These are phyloP conservation scores for Hemiprocne comata DNA, from an alignment of 2,113 vertebrate genomes.

Conservation along the genomic window DNA sequence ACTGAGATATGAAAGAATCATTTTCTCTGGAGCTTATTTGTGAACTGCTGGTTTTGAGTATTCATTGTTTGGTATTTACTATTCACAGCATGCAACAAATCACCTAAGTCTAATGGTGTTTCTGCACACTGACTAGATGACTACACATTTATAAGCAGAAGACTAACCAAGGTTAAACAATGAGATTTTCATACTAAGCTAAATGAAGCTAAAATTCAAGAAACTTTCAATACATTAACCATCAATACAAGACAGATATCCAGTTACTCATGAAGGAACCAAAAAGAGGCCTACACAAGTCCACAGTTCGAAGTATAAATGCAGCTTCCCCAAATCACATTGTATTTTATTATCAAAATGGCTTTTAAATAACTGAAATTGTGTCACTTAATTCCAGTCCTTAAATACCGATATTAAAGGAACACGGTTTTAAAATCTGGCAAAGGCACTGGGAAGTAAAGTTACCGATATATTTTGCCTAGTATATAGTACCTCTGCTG, in stretches of 20 bases:
- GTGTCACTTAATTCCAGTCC: not conserved
- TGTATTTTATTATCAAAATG: not conserved
- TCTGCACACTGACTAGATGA: not conserved
- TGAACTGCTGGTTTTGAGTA: not conserved
- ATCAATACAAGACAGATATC: not conserved
- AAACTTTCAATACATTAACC: not conserved
- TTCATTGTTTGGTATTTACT: not conserved
- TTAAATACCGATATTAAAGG: not conserved
- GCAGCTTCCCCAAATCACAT: not conserved
- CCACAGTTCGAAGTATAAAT: not conserved
- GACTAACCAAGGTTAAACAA: not conserved
- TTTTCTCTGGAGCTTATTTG: not conserved
- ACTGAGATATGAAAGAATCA: not conserved
- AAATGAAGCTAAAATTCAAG: not conserved
- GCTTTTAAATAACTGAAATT: not conserved
- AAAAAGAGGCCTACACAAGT: not conserved
- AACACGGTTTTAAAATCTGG: not conserved
- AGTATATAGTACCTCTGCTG: not conserved
- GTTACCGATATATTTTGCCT: not conserved
- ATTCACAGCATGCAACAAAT: not conserved
- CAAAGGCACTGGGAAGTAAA: not conserved
- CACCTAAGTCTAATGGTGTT: not conserved
- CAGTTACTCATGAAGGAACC: not conserved
- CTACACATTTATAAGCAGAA: not conserved
- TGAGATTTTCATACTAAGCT: not conserved